Evolutionary conservation across 2,113 vertebrate species (phyloP), one percentile per base, ranked within the genome.

Genomic region (Gambusia affinis): DNA sequence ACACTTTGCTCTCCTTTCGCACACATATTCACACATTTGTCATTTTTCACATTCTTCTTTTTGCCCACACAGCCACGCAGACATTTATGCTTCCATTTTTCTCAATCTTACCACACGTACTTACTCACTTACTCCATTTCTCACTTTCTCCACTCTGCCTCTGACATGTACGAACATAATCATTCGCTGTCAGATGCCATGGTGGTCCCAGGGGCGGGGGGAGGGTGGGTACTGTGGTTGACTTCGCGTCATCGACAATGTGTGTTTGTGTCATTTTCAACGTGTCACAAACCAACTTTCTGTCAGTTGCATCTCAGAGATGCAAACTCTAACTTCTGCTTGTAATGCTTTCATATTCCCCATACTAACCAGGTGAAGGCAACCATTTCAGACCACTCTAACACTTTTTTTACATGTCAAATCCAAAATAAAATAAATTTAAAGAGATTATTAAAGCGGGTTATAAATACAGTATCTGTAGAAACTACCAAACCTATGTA

Each of bases 1-100:
- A 79, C 87, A 85, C 85, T 82, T 78, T 82, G 74, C 79, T 51
- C 81, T 73, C 79, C 75, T 84, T 87, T 84, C 85, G 78, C 85
- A 85, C 82, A 84, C 83, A 79, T 79, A 87, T 85, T 85, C 85
- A 82, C 88, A 87, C 88, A 31, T 84, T 80, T 87, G 63, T 83
- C 75, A 85, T 83, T 81, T 57, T 83, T 83, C 80, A 85, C 81
- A 79, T 84, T 75, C 57, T 76, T 81, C 63, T 72, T 78, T 80
- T 83, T 83, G 85, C 72, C 72, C 64, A 54, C 80, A 63, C 76
- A 60, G 69, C 65, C 62, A 68, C 67, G 60, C 76, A 81, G 57
- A 65, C 66, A 64, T 29, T 42, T 73, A 73, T 39, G 12, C 64
- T 75, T 64, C 71, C 47, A 73, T 78, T 78, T 85, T 70, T 76